Base-by-base conservation (phyloP, 1,140 invertebrate genomes). In the Nasonia vitripennis region DNA sequence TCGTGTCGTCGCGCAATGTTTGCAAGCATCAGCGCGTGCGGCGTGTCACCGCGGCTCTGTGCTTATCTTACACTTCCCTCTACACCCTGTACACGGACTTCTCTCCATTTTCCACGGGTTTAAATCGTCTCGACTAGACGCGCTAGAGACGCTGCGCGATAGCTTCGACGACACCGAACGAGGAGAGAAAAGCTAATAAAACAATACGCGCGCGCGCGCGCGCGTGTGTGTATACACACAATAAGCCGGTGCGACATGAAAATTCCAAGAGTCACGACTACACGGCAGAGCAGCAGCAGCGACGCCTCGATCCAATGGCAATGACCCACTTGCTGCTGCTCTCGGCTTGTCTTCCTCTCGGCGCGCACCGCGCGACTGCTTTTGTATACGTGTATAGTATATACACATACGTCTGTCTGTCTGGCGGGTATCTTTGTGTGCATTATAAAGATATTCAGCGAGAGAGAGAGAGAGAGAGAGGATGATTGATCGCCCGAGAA, bases 201-300 rank as follows among this genome's bases (percentile, higher is more conserved):
- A n/a, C 55, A 9, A 62, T 62, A 20, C 11, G 51, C 9, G 34
- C 5, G 34, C 5, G 34, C 2, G 7, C 0, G 41, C 11, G 7
- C 0, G 17, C 7, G 84, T 84, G 85, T 85, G 86, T 85, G 84
- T 86, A 73, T 55, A 17, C 27, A n/a, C 20, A 68, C 11, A 12
- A n/a, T 31, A 10, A 9, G 14, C 20, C 31, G 27, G 27, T 1
- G 75, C 82, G 37, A n/a, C 17, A 73, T 34, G 73, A 75, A 68
- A 75, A 81, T 81, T 48, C 79, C 81, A n/a, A 62, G 51, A 74
- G 48, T 82, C 71, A 82, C 71, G 81, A 62, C 55, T 62, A n/a
- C 7, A 62, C 55, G 55, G 20, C 34, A 37, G 3, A 6, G 34
- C 34, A 37, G 34, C 34, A 62, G 55, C 55, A 45, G 41, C 41